Conservation (phyloP, 2,888 invertebrate species). For the Neoitamus cyanurus region DNA sequence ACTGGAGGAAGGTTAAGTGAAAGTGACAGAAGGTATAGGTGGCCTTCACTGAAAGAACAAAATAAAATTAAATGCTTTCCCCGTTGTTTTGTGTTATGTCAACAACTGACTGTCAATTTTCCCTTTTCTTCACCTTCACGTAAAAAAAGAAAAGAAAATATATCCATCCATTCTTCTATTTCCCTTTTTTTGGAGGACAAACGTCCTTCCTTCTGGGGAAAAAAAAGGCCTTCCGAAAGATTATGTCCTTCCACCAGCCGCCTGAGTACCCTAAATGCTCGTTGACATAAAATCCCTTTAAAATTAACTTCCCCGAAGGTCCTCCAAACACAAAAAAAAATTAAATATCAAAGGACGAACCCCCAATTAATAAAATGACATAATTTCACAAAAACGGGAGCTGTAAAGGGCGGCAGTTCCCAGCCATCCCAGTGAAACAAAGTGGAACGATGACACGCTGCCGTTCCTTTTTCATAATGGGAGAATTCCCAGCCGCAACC, state of each 20-base stretch:
- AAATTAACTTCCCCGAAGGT: neutral
- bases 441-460: neutral
- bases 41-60: too few relatives aligned
- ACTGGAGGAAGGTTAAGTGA: too few relatives aligned
- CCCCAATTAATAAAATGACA: slow-evolving; percentile 1
- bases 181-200: neutral
- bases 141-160: neutral
- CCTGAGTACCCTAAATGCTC: neutral
- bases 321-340: neutral
- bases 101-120: neutral
- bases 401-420: neutral
- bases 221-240: neutral
- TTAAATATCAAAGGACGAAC: slow-evolving; percentile 1
- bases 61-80: neutral
- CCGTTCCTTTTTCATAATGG: neutral
- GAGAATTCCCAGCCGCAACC: neutral
- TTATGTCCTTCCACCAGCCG: neutral
- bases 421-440: neutral
- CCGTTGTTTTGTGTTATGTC: neutral
- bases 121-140: neutral
- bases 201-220: neutral
- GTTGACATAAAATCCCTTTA: slow-evolving; percentile 1
- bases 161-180: neutral
- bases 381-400: neutral
- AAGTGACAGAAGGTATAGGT: neutral